Percentiles rank a stretch among this genome's conserved stretches.
These are phyloP conservation scores for Regulus satrapa DNA, from an alignment of 2,113 vertebrate species.

Conservation along the genomic window DNA sequence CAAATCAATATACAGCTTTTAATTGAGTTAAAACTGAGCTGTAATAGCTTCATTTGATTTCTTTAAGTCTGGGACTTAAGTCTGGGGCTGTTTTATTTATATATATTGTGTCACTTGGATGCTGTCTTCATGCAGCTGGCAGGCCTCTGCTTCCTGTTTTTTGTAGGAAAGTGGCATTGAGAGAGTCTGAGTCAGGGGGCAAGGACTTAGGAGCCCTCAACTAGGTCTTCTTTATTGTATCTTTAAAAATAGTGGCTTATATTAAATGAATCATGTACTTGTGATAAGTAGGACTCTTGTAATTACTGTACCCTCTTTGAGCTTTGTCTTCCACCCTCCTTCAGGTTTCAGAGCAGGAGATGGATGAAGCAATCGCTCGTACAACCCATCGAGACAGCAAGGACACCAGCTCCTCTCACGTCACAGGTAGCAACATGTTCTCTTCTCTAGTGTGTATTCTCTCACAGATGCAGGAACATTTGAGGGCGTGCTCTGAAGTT, in stretches of 20 bases:
- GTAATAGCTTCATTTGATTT: background rate
- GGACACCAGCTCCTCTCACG: conserved; percentile 71
- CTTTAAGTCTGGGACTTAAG: background rate
- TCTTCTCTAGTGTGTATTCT: background rate
- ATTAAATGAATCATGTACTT: background rate
- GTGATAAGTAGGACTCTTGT: background rate
- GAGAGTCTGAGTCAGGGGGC: background rate
- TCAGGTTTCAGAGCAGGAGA: conserved; percentile 95
- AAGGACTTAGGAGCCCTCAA: background rate
- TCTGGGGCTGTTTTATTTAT: background rate
- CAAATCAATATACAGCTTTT: background rate
- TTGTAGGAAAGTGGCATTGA: background rate
- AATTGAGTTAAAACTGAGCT: background rate
- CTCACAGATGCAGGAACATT: background rate
- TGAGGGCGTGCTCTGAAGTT: background rate
- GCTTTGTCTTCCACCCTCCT: conserved; percentile 7
- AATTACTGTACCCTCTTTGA: background rate
- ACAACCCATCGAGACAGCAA: conserved; percentile 86
- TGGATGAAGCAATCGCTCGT: conserved; percentile 90
- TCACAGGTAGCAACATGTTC: conserved; percentile 71
- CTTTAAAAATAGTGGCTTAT: background rate
- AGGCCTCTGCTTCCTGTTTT: background rate
- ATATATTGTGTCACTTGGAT: background rate
- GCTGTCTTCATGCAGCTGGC: background rate
- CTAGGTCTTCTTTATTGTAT: background rate